Evolutionary conservation across 2,888 invertebrate species (phyloP).

Genomic region (Hyposoter didymator): DNA sequence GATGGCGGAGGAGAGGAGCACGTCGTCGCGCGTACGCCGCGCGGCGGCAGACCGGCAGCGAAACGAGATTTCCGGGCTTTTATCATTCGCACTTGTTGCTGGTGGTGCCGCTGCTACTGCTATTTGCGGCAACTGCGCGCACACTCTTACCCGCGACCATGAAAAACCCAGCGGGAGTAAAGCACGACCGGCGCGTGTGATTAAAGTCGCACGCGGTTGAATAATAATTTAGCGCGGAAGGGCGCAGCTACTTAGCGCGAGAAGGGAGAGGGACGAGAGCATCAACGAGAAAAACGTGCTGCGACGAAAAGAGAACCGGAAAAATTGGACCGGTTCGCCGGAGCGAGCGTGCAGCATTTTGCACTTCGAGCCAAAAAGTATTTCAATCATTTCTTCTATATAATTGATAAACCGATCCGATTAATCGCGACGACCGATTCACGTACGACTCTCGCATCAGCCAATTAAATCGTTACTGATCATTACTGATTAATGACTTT

Average conservation of each 20-base stretch:
- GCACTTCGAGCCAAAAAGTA: background rate
- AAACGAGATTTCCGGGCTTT: constrained; percentile 66
- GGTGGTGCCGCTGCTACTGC: constrained; percentile 24
- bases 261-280: constrained; percentile 2
- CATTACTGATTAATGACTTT: background rate
- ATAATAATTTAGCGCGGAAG: constrained; percentile 12
- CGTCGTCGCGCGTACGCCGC: constrained; percentile 15
- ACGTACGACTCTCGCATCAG: background rate
- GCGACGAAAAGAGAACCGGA: background rate
- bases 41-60: constrained; percentile 43
- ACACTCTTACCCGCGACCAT: constrained; percentile 41
- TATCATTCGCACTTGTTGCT: constrained; percentile 71
- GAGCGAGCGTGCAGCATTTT: background rate
- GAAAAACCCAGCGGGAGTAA: constrained; percentile 31
- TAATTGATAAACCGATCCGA: background rate
- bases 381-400: background rate
- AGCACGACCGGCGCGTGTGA: constrained; percentile 19
- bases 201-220: constrained; percentile 26
- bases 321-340: background rate
- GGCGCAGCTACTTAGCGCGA: background rate
- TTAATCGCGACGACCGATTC: background rate
- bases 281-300: constrained; percentile 36
- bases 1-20: background rate
- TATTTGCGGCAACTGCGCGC: constrained; percentile 37
- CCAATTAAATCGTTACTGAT: background rate